Percentiles rank a stretch among this genome's conserved stretches.
Conservation (phyloP, 1,140 invertebrate genomes). For the Conus betulinus region DNA sequence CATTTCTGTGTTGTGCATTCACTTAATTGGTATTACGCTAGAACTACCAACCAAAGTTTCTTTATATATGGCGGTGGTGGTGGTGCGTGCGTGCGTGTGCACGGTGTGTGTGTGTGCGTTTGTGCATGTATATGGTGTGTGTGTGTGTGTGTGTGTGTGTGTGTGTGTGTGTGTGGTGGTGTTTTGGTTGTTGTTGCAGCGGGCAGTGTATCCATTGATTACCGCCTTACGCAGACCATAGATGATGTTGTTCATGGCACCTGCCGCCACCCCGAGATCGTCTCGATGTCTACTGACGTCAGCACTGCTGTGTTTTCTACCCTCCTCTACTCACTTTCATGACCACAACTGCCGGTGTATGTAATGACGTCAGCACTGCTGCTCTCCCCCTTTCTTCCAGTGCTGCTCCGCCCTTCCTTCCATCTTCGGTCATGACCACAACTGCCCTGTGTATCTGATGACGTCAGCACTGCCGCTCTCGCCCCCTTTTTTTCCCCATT, state of each 20-base stretch:
- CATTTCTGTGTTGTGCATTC: too few species aligned
- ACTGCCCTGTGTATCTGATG: too few species aligned
- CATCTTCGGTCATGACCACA: too few species aligned
- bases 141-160: slow-evolving; percentile 4
- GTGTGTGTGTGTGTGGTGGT: too few species aligned
- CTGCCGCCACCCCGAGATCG: not conserved
- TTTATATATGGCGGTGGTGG: too few species aligned
- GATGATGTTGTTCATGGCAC: slow-evolving; percentile 21
- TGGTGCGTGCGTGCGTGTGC: not conserved
- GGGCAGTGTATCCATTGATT: slow-evolving; percentile 20
- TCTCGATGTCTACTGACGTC: not conserved
- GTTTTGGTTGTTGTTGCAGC: not conserved
- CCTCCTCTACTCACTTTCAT: too few species aligned
- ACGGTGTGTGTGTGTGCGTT: not conserved
- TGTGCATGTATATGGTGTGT: not conserved
- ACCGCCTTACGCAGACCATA: slow-evolving; percentile 5
- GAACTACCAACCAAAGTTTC: too few species aligned
- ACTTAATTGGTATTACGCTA: too few species aligned
- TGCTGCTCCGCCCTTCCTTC: not conserved
- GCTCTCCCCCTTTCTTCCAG: not conserved
- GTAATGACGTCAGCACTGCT: not conserved
- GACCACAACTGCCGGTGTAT: too few species aligned
- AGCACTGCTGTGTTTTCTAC: not conserved
- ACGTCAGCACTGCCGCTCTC: too few species aligned
- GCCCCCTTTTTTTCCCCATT: too few species aligned